phyloP scores from a whole-genome alignment of 1,140 invertebrate genomes.

The Portunus trituberculatus region DNA sequence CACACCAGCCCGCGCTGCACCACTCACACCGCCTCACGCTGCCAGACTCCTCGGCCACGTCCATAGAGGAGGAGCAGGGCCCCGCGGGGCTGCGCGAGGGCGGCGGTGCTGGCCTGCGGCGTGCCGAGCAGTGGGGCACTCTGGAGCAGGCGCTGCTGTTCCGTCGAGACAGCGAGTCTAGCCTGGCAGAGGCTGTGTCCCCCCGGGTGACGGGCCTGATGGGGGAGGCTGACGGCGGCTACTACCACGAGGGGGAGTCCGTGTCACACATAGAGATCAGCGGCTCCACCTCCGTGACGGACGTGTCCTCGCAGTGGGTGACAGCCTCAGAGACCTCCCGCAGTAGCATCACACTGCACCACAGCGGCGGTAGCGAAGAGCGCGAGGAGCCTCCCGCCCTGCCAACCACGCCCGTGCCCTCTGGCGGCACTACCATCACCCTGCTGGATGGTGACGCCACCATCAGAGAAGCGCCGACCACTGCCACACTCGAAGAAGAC shows the following conservation, averaged over 20 bases:
- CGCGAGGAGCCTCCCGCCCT: constrained; percentile 52
- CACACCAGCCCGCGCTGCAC: constrained; percentile 81
- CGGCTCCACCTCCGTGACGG: constrained; percentile 64
- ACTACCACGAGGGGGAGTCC: constrained; percentile 53
- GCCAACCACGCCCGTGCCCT: constrained; percentile 59
- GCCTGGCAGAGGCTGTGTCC: constrained; percentile 57
- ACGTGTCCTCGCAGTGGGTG: constrained; percentile 68
- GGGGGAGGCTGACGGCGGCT: constrained; percentile 5
- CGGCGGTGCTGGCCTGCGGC: constrained; percentile 47
- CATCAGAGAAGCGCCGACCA: constrained; percentile 39
- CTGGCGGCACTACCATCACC: constrained; percentile 70
- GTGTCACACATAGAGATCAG: constrained; percentile 74
- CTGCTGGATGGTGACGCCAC: constrained; percentile 68
- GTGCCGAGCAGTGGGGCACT: constrained; percentile 70
- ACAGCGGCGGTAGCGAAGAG: constrained; percentile 30
- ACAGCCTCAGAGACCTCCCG: constrained; percentile 62
- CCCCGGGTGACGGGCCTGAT: constrained; percentile 2
- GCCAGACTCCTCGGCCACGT: constrained; percentile 74
- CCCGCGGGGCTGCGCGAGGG: constrained; percentile 50
- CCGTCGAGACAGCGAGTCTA: constrained; percentile 52
- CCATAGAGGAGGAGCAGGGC: constrained; percentile 68
- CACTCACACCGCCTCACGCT: constrained; percentile 63
- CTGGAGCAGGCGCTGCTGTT: constrained; percentile 69
- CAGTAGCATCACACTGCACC: constrained; percentile 57
- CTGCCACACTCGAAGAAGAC: neutral